phyloP scores from a whole-genome alignment of 2,888 invertebrate genomes.

The Stramonita haemastoma region DNA sequence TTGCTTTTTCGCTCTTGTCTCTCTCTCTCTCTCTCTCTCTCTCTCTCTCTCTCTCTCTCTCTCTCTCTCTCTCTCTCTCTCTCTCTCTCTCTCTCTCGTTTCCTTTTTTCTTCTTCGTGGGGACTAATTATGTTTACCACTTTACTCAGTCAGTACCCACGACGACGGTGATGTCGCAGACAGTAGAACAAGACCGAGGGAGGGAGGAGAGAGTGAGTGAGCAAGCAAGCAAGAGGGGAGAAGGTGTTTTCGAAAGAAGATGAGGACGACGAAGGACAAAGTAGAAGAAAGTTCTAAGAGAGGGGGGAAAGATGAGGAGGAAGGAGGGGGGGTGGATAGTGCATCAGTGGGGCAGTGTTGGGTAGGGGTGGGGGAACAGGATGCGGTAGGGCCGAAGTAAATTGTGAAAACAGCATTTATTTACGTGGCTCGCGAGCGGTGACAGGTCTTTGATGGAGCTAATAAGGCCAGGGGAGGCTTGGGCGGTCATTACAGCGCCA shows the following conservation, averaged over 20 bases:
- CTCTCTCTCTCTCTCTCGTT: slow-evolving; percentile 8
- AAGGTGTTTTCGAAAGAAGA: too few relatives aligned
- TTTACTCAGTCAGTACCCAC: slow-evolving; percentile 29
- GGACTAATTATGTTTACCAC: slow-evolving; percentile 40
- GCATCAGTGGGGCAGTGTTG: background rate
- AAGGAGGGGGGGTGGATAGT: background rate
- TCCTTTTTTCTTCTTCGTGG: background rate
- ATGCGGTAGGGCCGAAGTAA: slow-evolving; percentile 34
- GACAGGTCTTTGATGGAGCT: slow-evolving; percentile 42
- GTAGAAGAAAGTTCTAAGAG: background rate
- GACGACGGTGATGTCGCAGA: background rate
- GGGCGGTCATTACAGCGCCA: slow-evolving; percentile 34
- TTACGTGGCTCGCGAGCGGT: slow-evolving; percentile 37
- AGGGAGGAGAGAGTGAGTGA: background rate
- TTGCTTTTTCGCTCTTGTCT: background rate
- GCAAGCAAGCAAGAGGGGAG: background rate
- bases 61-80: background rate
- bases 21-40: slow-evolving; percentile 1
- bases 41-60: background rate
- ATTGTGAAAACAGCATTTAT: slow-evolving; percentile 51
- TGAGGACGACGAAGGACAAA: background rate
- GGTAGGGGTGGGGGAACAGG: background rate
- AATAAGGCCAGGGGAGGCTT: slow-evolving; percentile 39
- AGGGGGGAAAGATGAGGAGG: background rate
- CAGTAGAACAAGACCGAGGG: background rate